Evolutionary conservation across 2,113 vertebrate species (phyloP).

Genomic region (Pelobates fuscus): DNA sequence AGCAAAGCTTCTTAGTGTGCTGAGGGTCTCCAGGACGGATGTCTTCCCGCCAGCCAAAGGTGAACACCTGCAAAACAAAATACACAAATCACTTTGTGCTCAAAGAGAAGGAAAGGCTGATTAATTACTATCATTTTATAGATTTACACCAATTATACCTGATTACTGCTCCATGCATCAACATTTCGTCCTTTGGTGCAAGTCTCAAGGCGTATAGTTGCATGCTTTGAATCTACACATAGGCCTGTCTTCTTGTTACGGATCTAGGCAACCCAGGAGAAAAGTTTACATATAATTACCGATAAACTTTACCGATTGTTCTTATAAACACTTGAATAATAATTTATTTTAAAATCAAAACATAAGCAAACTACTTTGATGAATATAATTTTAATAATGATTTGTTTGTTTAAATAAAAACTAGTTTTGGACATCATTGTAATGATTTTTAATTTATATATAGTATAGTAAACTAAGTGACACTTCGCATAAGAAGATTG

Average conservation of each 20-base stretch:
- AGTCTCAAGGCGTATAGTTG: conserved; percentile 80
- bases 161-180: conserved; percentile 84
- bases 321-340: no score
- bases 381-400: no score
- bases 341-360: no score
- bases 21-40: conserved; percentile 90
- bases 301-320: no score
- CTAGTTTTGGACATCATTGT: no score
- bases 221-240: conserved; percentile 88
- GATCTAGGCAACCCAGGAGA: conserved; percentile 68
- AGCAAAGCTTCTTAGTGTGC: conserved; percentile 94
- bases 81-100: neutral
- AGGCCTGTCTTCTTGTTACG: conserved; percentile 78
- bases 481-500: no score
- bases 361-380: no score
- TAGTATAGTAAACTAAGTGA: no score
- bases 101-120: no score
- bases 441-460: no score
- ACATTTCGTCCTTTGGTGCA: conserved; percentile 83
- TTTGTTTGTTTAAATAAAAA: no score
- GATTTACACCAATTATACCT: conserved; percentile 68
- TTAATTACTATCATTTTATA: no score
- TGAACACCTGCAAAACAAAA: conserved; percentile 84
- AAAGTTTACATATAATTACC: neutral
- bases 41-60: conserved; percentile 95